Evolutionary conservation across 2,888 invertebrate genomes (phyloP), one percentile per base, ranked within the genome.

Genomic region (Drosophila setosimentum): DNA sequence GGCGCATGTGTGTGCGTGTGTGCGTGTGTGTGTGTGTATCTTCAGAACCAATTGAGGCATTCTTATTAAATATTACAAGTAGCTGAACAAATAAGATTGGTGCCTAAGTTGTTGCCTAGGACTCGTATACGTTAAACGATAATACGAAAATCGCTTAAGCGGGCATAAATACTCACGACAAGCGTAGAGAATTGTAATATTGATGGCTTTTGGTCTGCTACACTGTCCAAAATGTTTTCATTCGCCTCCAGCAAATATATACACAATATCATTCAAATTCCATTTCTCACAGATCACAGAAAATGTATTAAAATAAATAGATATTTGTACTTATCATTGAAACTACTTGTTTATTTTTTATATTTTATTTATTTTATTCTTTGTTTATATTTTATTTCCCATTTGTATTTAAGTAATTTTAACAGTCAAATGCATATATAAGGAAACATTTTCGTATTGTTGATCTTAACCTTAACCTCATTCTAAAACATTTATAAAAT

Each of bases 41-140:
- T 62, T 49, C 48, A 37, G 59, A 53, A 58, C 57, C 82, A 75
- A 83, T 78, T 69, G 75, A 76, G 69, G 70, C 75, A 76, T 70
- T 88, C 78, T 72, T 85, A 83, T 89, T 89, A 88, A 85, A 89
- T 85, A 89, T 85, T 80, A 68, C 80, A 79, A 87, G 78, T 73
- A 76, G 75, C 68, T 64, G 73, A 78, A 87, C 82, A 89, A 89
- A 87, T 87, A 81, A 81, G 66, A 68, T 72, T 59, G 66, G 51
- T 68, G 54, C 60, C n/a, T 58, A 61, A 60, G 35, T 61, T 68
- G 73, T 84, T 85, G 76, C 73, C 68, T 65, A 68, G 69, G 53
- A 62, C 29, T 63, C 53, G 6, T 1, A 37, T 59, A 66, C 53
- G 62, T 50, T 37, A 64, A 58, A 8, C 61, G 63, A 63, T 76